These are phyloP conservation scores for Paracanthobrama guichenoti DNA, from an alignment of 2,113 vertebrate genomes.

Conservation along the genomic window DNA sequence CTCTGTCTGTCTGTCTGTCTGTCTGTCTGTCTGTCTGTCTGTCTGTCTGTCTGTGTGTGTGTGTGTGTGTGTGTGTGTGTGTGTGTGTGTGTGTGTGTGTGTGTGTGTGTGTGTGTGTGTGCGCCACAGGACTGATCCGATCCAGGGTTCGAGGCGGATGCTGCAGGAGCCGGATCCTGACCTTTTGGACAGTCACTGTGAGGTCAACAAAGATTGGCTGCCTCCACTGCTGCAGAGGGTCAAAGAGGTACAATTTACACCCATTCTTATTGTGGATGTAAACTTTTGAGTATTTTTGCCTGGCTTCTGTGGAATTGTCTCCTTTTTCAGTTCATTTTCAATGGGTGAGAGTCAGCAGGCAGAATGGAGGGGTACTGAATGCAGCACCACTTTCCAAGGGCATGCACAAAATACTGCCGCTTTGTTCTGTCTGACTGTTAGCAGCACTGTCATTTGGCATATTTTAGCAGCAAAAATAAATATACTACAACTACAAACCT, in stretches of 20 bases:
- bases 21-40: neutral
- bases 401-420: neutral
- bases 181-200: constrained; percentile 97
- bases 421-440: constrained; percentile 3
- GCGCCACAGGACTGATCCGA: constrained; percentile 91
- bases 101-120: no score
- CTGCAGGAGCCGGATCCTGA: constrained; percentile 84
- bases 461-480: neutral
- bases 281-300: neutral
- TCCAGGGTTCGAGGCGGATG: constrained; percentile 87
- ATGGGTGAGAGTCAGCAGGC: neutral
- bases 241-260: constrained; percentile 81
- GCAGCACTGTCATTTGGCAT: neutral
- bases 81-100: neutral
- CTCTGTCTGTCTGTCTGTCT: neutral
- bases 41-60: no score
- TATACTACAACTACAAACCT: no score
- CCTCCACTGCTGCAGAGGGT: constrained; percentile 90
- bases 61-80: neutral
- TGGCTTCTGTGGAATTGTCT: constrained; percentile 6
- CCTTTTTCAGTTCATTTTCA: neutral
- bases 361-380: neutral
- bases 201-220: constrained; percentile 98
- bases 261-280: neutral
- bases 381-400: neutral